Evolutionary conservation across 2,888 invertebrate genomes (phyloP), one percentile per base, ranked within the genome.

Genomic region (Clistopyga incitator): DNA sequence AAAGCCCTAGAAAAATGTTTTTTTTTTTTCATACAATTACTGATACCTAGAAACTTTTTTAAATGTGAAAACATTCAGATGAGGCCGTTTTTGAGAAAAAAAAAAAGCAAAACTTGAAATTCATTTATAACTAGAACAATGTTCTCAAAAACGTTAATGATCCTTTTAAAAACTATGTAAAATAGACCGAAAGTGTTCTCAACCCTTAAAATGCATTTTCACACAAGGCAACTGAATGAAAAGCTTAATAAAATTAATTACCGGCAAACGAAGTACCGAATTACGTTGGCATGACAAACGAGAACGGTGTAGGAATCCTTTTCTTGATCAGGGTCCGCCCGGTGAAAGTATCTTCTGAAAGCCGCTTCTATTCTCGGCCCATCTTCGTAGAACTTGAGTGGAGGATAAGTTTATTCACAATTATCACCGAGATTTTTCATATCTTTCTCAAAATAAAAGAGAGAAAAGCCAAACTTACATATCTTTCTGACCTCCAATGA

Each of bases 241-340:
- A 50, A 50, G n/a, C 1, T n/a, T 50, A 8, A 61, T 6, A 23
- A 59, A 10, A n/a, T 20, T 38, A 70, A 52, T 79, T 61, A 97
- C 97, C 97, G 95, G 95, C 98, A 98, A n/a, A 97, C 96, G 91
- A 98, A 98, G 93, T 98, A 99, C 61, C 99, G 95, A 90, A 99
- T 99, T 25, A 99, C 99, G 93, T 99, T 99, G 3, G 98, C 99
- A 93, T 99, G 99, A 88, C 99, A 99, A 1, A 99, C 98, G 76
- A 99, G 94, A 56, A 99, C 92, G 47, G 99, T 98, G 92, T 97
- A 98, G 0, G 96, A 95, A 92, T 99, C 98, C 59, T 96, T 94
- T 1, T 95, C 94, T 93, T 99, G 98, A 0, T 95, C 94, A 0
- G 96, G 95, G 56, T 96, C 95, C 3, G 99, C 99, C 70, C 99